These are phyloP conservation scores for Drosophila mimetica DNA, from an alignment of 2,888 invertebrate genomes.

Conservation along the genomic window DNA sequence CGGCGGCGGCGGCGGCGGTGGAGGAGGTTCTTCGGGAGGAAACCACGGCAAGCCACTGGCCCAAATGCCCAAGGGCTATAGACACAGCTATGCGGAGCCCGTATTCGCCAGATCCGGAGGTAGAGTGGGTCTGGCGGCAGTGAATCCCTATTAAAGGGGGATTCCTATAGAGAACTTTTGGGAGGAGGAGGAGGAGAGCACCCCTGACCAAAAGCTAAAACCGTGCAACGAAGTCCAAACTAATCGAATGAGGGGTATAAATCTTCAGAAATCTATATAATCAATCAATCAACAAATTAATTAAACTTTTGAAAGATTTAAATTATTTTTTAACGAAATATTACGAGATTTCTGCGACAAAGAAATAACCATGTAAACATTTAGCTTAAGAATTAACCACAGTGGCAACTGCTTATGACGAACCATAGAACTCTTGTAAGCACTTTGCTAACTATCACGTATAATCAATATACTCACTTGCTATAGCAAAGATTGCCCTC, in stretches of 20 bases:
- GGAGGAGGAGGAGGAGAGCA: not conserved
- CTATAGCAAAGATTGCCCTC: conserved; percentile 48
- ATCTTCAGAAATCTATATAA: not conserved
- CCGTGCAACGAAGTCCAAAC: conserved; percentile 49
- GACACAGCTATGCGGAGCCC: conserved; percentile 84
- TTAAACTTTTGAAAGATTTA: not conserved
- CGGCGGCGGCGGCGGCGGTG: conserved; percentile 32
- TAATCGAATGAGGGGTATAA: conserved; percentile 25
- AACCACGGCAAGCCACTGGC: conserved; percentile 75
- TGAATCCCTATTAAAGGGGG: conserved; percentile 82
- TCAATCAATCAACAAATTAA: no score
- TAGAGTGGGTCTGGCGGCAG: conserved; percentile 84
- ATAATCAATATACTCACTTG: conserved; percentile 29
- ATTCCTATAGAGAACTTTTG: not conserved
- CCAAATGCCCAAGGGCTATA: conserved; percentile 83
- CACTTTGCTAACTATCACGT: conserved; percentile 21
- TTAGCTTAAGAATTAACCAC: conserved; percentile 6
- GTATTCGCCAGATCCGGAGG: conserved; percentile 83
- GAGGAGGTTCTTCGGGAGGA: conserved; percentile 29
- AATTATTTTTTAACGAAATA: no score
- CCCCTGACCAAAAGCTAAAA: conserved; percentile 10
- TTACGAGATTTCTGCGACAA: not conserved
- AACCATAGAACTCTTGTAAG: not conserved
- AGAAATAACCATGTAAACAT: conserved; percentile 18
- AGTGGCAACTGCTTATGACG: conserved; percentile 10